Percentiles rank a stretch among this genome's conserved stretches.
phyloP scores from a whole-genome alignment of 2,888 invertebrate genomes.

The Ophraella communa region DNA sequence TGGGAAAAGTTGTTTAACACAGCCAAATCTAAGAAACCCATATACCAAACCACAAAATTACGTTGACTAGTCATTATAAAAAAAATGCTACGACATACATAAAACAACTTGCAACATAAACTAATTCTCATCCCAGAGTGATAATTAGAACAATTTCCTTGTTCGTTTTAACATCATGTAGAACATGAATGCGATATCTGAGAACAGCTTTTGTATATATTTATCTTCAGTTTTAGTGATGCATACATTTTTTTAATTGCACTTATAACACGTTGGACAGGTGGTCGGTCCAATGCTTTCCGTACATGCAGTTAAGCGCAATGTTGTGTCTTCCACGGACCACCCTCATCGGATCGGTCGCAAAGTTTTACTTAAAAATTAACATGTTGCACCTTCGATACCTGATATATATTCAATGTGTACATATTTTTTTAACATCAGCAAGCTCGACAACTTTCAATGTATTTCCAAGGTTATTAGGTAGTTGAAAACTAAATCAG shows the following conservation, averaged over 20 bases:
- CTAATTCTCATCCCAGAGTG: too few relatives aligned
- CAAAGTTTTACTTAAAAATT: conserved; percentile 13
- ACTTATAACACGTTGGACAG: not conserved
- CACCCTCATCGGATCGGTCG: conserved; percentile 11
- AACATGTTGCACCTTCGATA: conserved; percentile 16
- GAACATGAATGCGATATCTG: not conserved
- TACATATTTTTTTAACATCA: not conserved
- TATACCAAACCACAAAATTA: too few relatives aligned
- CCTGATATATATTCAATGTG: conserved; percentile 4
- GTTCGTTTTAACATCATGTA: too few relatives aligned
- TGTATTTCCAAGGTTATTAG: not conserved
- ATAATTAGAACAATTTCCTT: too few relatives aligned
- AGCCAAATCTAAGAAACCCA: too few relatives aligned
- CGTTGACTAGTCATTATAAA: too few relatives aligned
- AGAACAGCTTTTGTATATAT: not conserved
- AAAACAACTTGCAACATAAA: too few relatives aligned
- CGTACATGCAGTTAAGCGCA: not conserved
- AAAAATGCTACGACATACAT: too few relatives aligned
- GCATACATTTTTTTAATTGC: not conserved
- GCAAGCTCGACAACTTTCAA: not conserved
- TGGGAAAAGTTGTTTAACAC: too few relatives aligned
- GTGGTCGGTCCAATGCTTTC: not conserved
- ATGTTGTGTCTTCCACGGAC: conserved; percentile 16
- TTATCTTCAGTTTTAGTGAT: not conserved
- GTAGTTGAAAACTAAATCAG: not conserved